Evolutionary conservation across 2,113 vertebrate species (phyloP).

Genomic region (Rutilus rutilus): DNA sequence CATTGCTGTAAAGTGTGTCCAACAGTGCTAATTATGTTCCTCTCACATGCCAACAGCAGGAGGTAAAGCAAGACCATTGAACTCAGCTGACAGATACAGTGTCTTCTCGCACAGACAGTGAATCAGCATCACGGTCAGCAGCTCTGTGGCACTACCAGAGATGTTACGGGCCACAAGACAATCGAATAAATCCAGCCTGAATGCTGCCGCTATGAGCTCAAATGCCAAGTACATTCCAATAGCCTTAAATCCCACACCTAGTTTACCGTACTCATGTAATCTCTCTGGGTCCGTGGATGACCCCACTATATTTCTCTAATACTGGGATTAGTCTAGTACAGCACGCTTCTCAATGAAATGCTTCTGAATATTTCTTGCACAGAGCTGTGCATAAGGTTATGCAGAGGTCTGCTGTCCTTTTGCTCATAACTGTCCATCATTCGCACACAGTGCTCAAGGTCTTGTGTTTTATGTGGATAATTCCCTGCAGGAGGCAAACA

Average conservation of each 20-base stretch:
- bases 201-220: neutral
- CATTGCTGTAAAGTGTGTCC: neutral
- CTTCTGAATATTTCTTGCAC: neutral
- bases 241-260: conserved; percentile 24
- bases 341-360: conserved; percentile 29
- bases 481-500: conserved; percentile 44
- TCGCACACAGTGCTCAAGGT: neutral
- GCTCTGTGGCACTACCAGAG: neutral
- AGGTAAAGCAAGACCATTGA: neutral
- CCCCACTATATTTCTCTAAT: conserved; percentile 14
- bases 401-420: conserved; percentile 28
- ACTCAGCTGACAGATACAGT: neutral
- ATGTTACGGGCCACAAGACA: neutral
- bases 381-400: conserved; percentile 2
- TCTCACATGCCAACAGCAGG: neutral
- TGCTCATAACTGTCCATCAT: conserved; percentile 18
- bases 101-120: neutral
- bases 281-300: neutral
- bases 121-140: conserved; percentile 35
- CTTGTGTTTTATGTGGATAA: conserved; percentile 30
- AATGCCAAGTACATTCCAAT: conserved; percentile 31
- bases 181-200: conserved; percentile 1
- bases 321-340: conserved; percentile 20
- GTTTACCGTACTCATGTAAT: conserved; percentile 18
- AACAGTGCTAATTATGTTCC: neutral